Evolutionary conservation across 2,113 vertebrate species (phyloP).

Genomic region (Hydrolagus affinis): DNA sequence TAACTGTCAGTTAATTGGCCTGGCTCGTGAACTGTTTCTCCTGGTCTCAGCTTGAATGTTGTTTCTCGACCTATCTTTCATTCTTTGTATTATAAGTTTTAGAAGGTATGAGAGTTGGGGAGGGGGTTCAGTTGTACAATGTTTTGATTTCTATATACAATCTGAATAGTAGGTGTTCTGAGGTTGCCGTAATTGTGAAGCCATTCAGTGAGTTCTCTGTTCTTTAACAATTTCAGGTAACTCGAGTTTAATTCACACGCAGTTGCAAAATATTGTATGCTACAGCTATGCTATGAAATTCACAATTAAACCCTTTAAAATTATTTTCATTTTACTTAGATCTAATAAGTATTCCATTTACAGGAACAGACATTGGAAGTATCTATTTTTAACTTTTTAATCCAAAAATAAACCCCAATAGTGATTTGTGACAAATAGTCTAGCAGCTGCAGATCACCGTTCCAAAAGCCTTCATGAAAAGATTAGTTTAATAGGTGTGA

Average conservation of each 20-base stretch:
- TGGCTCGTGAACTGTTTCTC: slow-evolving; percentile 58
- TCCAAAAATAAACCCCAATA: slow-evolving; percentile 25
- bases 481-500: background rate
- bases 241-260: slow-evolving; percentile 11
- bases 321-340: slow-evolving; percentile 11
- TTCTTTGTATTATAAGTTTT: slow-evolving; percentile 64
- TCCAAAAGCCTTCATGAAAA: slow-evolving; percentile 17
- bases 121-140: slow-evolving; percentile 41
- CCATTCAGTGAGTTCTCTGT: slow-evolving; percentile 24
- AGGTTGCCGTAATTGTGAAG: slow-evolving; percentile 27
- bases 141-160: slow-evolving; percentile 24
- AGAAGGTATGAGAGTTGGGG: slow-evolving; percentile 52
- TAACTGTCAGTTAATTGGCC: slow-evolving; percentile 24
- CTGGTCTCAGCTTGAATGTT: slow-evolving; percentile 58
- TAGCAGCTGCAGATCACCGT: background rate
- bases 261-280: slow-evolving; percentile 30
- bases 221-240: slow-evolving; percentile 12
- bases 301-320: background rate
- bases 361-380: background rate
- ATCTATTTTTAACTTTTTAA: slow-evolving; percentile 21
- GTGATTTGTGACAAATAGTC: slow-evolving; percentile 15
- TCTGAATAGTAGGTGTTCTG: slow-evolving; percentile 6
- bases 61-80: slow-evolving; percentile 48
- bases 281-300: slow-evolving; percentile 4
- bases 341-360: slow-evolving; percentile 2